Percentiles rank a stretch among this genome's conserved stretches.
Conservation (phyloP, 2,113 vertebrate species). For the Corythaeola cristata region DNA sequence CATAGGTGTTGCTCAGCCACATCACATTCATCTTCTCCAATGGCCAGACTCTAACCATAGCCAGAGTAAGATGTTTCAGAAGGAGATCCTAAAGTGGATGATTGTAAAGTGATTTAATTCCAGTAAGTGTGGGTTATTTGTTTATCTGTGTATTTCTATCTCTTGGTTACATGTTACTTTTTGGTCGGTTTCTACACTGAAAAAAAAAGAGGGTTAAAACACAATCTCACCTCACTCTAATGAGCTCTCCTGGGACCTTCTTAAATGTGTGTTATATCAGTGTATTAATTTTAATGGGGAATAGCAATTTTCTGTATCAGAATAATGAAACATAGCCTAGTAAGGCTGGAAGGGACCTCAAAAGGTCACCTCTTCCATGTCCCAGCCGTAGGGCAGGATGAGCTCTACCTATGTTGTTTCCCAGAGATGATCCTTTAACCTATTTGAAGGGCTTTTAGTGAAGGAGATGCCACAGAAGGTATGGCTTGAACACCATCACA, state of each 20-base stretch:
- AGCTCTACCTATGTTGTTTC: constrained; percentile 6
- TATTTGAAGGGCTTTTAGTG: not conserved
- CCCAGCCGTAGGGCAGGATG: constrained; percentile 38
- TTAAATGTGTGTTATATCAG: not conserved
- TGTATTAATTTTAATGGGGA: constrained; percentile 27
- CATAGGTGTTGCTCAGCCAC: not conserved
- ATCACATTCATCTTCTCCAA: not conserved
- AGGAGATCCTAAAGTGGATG: not conserved
- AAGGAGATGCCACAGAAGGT: not conserved
- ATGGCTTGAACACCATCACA: not conserved
- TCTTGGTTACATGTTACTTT: not conserved
- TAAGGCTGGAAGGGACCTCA: constrained; percentile 5
- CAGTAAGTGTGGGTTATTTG: not conserved
- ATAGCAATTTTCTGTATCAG: constrained; percentile 5
- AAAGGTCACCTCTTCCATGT: constrained; percentile 20
- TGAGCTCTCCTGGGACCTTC: constrained; percentile 22
- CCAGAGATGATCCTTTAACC: not conserved
- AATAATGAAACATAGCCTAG: not conserved
- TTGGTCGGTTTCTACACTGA: not conserved
- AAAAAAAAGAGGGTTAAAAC: not conserved
- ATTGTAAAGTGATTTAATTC: not conserved
- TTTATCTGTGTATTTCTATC: not conserved
- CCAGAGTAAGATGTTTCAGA: not conserved
- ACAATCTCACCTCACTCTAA: constrained; percentile 40
- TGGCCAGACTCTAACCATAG: not conserved